Base-by-base conservation (phyloP, 2,113 vertebrate species). In the Alosa alosa region DNA sequence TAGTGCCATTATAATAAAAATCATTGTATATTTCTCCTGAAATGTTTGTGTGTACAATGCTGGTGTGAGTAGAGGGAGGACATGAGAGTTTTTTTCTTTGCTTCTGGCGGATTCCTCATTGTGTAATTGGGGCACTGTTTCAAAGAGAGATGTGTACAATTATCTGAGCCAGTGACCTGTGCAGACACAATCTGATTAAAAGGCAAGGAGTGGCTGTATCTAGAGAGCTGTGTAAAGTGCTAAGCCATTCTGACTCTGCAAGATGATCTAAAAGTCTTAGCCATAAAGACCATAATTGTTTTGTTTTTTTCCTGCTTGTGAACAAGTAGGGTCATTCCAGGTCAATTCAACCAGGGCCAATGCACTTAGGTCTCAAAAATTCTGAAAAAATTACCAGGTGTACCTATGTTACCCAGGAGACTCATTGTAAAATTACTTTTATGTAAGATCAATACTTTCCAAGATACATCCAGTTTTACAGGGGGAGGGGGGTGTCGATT, bases 111-210 rank as follows among this genome's bases (percentile, higher is more conserved):
- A 72, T 60, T 55, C 45, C 82, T 81, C 81, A 75, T 39, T 22
- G 64, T 87, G 52, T 86, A 90, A 88, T 87, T 82, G 64, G 45
- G 82, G 86, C 81, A 78, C 25, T 83, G 68, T 83, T 84, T 87
- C 52, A 86, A 81, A 89, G 60, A 91, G 83, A 90, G 87, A 88
- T 82, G 88, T 89, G 89, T 89, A 87, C 88, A 93, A 92, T 94
- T 90, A 91, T 91, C 88, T 91, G 89, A 94, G 83, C 78, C 91
- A 88, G 83, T 93, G 90, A 90, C 86, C 83, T 93, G 89, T 91
- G 90, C 68, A 90, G 78, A 78, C 87, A 91, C 89, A 89, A 84
- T 89, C 57, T 81, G 85, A 90, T 86, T 88, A 11, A 88, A 52
- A 86, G 57, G 91, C 85, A 82, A 88, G 83, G 52, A 86, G 36